Conservation (phyloP, 2,797 vertebrate genomes). For the Hipposideros larvatus region DNA sequence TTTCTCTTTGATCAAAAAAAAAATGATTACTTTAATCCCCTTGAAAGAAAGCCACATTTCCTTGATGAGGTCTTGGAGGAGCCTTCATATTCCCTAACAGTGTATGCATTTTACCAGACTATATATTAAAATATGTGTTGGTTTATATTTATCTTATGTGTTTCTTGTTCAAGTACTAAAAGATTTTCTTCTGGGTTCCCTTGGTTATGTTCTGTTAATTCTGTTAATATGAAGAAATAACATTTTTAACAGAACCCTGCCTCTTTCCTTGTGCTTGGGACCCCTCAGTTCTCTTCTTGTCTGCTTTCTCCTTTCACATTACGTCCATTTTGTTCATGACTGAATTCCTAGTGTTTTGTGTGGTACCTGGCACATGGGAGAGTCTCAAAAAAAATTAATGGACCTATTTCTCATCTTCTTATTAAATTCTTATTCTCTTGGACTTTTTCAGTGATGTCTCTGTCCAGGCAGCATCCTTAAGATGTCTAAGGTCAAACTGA, state of each 20-base stretch:
- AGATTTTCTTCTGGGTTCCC: neutral
- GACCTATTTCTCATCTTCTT: neutral
- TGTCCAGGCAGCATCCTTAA: neutral
- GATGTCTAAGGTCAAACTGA: neutral
- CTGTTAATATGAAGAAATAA: neutral
- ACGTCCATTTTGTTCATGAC: neutral
- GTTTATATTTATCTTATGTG: neutral
- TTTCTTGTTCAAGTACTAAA: neutral
- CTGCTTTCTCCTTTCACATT: neutral
- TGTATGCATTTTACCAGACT: neutral
- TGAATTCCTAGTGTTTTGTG: neutral
- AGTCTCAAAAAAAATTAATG: neutral
- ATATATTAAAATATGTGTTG: too few relatives aligned
- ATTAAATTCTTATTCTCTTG: neutral
- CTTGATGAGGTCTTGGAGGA: neutral
- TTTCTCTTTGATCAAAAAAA: neutral
- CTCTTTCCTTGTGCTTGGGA: too few relatives aligned
- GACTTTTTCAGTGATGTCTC: neutral
- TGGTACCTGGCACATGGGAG: neutral
- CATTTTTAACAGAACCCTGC: neutral
- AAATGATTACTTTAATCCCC: neutral
- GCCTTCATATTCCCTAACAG: neutral
- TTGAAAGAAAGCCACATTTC: neutral
- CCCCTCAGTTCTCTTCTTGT: neutral
- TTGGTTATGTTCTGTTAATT: slow-evolving; percentile 11